phyloP scores from a whole-genome alignment of 2,888 invertebrate species.

The Hydropsyche betteni region DNA sequence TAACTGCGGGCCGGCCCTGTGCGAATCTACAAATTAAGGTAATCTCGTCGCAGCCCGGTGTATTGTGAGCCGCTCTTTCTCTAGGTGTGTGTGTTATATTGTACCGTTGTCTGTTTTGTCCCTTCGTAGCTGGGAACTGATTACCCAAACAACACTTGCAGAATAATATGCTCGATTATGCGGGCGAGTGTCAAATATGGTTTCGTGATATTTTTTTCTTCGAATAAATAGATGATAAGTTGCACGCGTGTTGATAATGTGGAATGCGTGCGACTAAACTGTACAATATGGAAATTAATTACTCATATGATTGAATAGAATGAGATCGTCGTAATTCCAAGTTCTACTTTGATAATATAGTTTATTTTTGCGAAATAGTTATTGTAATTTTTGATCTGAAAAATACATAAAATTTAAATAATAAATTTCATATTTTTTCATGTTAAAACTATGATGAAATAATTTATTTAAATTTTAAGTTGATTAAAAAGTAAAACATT shows the following conservation, averaged over 20 bases:
- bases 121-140: neutral
- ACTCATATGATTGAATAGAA: too few relatives aligned
- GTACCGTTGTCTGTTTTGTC: too few relatives aligned
- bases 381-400: neutral
- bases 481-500: too few relatives aligned
- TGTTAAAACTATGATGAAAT: too few relatives aligned
- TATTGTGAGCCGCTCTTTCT: slow-evolving; percentile 10
- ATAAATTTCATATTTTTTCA: too few relatives aligned
- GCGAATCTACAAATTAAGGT: slow-evolving; percentile 45
- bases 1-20: slow-evolving; percentile 36
- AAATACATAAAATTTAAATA: neutral
- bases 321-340: too few relatives aligned
- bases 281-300: too few relatives aligned
- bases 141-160: slow-evolving; percentile 8
- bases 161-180: slow-evolving; percentile 5
- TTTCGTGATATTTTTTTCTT: neutral
- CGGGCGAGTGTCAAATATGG: slow-evolving; percentile 13
- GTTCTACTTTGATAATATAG: too few relatives aligned
- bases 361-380: neutral
- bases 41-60: slow-evolving; percentile 32
- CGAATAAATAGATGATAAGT: neutral
- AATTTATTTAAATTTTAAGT: too few relatives aligned
- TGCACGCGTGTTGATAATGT: too few relatives aligned
- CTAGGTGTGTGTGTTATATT: too few relatives aligned
- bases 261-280: neutral